Evolutionary conservation across 2,888 invertebrate species (phyloP).

Genomic region (Ennomos erosarius): DNA sequence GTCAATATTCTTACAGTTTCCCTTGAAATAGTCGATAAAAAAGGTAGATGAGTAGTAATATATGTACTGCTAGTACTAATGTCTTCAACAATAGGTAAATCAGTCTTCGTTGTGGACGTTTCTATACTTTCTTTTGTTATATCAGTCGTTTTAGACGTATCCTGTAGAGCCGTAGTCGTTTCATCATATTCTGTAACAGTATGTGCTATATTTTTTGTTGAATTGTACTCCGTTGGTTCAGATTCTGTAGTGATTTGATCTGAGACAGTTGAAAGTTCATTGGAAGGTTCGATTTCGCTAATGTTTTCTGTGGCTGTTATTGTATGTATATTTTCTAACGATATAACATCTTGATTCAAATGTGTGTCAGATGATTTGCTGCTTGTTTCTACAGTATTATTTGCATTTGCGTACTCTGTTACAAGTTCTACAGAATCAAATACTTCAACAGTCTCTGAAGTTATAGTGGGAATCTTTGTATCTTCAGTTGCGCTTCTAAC

Average conservation of each 20-base stretch:
- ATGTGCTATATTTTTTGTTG: conserved; percentile 1
- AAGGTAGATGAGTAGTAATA: conserved; percentile 2
- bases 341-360: not conserved
- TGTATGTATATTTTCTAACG: not conserved
- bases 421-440: conserved; percentile 23
- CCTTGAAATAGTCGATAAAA: not conserved
- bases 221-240: conserved; percentile 9
- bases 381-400: not conserved
- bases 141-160: not conserved
- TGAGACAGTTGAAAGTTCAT: not conserved
- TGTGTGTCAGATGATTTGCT: not conserved
- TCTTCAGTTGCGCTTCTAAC: conserved; percentile 16
- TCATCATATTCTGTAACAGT: conserved; percentile 1
- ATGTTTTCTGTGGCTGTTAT: not conserved
- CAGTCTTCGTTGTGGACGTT: not conserved
- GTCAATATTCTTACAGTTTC: not conserved
- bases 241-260: conserved; percentile 22
- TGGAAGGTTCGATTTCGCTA: not conserved
- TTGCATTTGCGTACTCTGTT: not conserved
- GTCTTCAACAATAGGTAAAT: not conserved
- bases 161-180: not conserved
- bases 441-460: conserved; percentile 24
- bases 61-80: not conserved
- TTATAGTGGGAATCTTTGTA: conserved; percentile 19
- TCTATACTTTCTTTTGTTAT: not conserved